phyloP scores from a whole-genome alignment of 1,140 invertebrate species.

The Drosophila persimilis region DNA sequence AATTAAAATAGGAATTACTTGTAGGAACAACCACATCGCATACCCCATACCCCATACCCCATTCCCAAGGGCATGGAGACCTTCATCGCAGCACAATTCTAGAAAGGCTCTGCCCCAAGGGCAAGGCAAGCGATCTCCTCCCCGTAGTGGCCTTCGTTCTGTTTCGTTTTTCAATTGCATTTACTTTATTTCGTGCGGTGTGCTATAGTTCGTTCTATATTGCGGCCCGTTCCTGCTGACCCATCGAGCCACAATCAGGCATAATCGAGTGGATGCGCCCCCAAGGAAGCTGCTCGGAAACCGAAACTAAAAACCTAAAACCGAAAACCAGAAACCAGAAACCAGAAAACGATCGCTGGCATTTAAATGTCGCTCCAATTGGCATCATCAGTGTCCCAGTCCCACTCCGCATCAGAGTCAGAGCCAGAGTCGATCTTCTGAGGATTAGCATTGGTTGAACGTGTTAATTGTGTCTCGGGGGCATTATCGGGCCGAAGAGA shows the following conservation, averaged over 20 bases:
- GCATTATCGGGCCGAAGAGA: constrained; percentile 28
- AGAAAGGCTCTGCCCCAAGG: constrained; percentile 56
- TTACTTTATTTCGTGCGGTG: constrained; percentile 54
- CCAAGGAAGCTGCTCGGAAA: constrained; percentile 7
- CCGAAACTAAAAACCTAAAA: constrained; percentile 12
- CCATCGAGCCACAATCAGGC: constrained; percentile 13
- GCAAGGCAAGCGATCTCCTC: constrained; percentile 22
- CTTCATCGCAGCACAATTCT: constrained; percentile 44
- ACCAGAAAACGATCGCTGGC: constrained; percentile 12
- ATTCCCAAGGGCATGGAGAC: constrained; percentile 45
- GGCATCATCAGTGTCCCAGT: constrained; percentile 12
- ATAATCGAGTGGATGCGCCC: constrained; percentile 10
- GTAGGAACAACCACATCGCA: constrained; percentile 22
- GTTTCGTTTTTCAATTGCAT: constrained; percentile 64
- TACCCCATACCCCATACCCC: background rate
- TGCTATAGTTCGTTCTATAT: constrained; percentile 40
- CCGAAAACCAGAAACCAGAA: constrained; percentile 16
- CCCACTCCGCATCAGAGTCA: background rate
- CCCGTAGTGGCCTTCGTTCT: constrained; percentile 41
- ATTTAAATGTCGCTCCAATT: constrained; percentile 59
- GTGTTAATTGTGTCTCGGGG: constrained; percentile 71
- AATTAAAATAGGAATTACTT: constrained; percentile 65
- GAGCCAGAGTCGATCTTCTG: constrained; percentile 7
- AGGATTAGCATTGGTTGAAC: constrained; percentile 40
- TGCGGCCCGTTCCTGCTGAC: constrained; percentile 14